Evolutionary conservation across 2,888 invertebrate species (phyloP), one percentile per base, ranked within the genome.

Genomic region (Belgica antarctica): DNA sequence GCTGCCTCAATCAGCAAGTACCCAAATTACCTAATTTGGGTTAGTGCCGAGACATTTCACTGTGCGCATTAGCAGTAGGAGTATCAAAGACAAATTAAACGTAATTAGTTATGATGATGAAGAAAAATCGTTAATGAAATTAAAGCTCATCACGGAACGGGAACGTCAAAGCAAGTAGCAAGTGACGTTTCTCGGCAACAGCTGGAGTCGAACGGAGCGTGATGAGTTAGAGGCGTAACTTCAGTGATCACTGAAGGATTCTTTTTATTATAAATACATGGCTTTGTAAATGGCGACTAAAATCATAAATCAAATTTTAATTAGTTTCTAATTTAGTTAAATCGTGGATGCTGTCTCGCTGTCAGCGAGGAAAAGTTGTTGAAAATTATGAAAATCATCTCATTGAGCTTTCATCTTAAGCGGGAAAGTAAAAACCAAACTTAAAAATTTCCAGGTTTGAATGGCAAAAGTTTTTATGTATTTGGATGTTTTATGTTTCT

Each of bases 261-360:
- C 22, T 52, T 47, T 46, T 47, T 19, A 52, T 52, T 22, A 52
- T 12, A 22, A 59, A 22, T 12, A 17, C 22, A 59, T 25, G 59
- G 15, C 25, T 28, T 62, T 17, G 24, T 17, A 28, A 62, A 22
- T 52, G 17, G 31, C 34, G 24, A 36, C 17, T 17, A 68, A 47
- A 70, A 62, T 46, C 61, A 61, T 62, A 34, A 70, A 68, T 68
- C 68, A 52, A 68, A 28, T 68, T 66, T 68, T 57, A 68, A 68
- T 70, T 46, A 59, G 59, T 69, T 59, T 31, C 36, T 59, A 70
- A 70, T 61, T 70, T 70, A 46, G 62, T 70, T 70, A 27, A 4
- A 70, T 41, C 41, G 10, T 10, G 31, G 10, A 31, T 7, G 31
- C 46, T 46, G 22, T 68, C 28, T 7, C 46, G n/a, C 24, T 19